Conservation (phyloP, 2,888 invertebrate species). For the Ceramica pisi region DNA sequence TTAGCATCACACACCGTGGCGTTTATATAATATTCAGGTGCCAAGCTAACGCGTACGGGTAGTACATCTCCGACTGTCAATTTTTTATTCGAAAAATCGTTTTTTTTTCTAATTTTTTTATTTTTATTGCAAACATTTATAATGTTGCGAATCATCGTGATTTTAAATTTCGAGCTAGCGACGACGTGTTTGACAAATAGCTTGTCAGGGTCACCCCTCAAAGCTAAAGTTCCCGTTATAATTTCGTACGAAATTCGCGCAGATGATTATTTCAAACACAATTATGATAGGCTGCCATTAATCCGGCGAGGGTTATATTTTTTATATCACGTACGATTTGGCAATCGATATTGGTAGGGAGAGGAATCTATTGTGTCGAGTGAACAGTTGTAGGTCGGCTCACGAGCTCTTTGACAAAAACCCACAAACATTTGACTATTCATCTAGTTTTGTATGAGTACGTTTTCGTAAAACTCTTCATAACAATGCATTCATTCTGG, state of each 20-base stretch:
- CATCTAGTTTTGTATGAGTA: conserved; percentile 53
- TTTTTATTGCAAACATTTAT: not conserved
- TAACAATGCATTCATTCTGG: conserved; percentile 20
- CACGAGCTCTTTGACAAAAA: conserved; percentile 32
- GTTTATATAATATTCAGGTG: too few species aligned
- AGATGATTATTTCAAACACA: conserved; percentile 81
- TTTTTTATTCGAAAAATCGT: too few species aligned
- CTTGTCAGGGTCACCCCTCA: conserved; percentile 55
- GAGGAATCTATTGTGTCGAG: conserved; percentile 66
- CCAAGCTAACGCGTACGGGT: too few species aligned
- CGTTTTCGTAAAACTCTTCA: conserved; percentile 3
- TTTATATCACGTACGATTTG: conserved; percentile 70
- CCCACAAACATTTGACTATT: conserved; percentile 56
- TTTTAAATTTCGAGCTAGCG: conserved; percentile 58
- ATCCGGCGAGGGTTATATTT: conserved; percentile 75
- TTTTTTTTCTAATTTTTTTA: too few species aligned
- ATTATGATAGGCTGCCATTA: conserved; percentile 79
- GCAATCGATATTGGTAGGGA: conserved; percentile 70
- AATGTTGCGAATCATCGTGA: conserved; percentile 35
- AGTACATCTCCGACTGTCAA: too few species aligned
- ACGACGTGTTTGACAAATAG: conserved; percentile 71
- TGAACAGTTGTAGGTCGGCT: conserved; percentile 46
- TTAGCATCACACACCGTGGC: too few species aligned
- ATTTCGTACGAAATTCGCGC: conserved; percentile 70
- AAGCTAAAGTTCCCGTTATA: conserved; percentile 59